Conservation (phyloP, 2,888 invertebrate genomes). For the Xanthia togata region DNA sequence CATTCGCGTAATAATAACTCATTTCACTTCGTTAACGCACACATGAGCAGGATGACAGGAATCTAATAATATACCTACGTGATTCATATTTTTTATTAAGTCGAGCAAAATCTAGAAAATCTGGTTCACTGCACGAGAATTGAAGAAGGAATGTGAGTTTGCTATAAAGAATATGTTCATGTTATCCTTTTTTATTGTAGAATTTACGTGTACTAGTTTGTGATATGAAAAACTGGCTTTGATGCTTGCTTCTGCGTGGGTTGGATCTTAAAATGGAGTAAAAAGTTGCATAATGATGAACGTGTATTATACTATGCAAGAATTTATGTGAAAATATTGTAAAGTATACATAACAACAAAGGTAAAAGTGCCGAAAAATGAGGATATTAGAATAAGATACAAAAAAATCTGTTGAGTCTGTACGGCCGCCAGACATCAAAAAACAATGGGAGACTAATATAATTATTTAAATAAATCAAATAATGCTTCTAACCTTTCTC, state of each 20-base stretch:
- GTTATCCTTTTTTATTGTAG: slow-evolving; percentile 15
- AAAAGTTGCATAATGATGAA: neutral
- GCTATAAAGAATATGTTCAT: slow-evolving; percentile 24
- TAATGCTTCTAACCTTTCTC: too few species aligned
- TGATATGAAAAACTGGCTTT: slow-evolving; percentile 16
- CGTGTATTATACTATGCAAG: neutral
- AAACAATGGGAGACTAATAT: neutral
- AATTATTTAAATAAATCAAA: neutral
- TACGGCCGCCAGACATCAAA: neutral
- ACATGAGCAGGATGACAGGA: slow-evolving; percentile 27
- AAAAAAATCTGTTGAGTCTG: neutral
- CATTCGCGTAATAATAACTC: slow-evolving; percentile 23
- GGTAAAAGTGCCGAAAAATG: neutral
- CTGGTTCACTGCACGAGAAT: slow-evolving; percentile 56
- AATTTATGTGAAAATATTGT: neutral
- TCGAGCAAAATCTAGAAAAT: slow-evolving; percentile 50
- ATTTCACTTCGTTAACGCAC: slow-evolving; percentile 27
- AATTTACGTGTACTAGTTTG: slow-evolving; percentile 18
- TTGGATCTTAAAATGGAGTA: neutral
- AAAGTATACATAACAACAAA: neutral
- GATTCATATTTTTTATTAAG: slow-evolving; percentile 47
- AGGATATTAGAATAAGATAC: neutral
- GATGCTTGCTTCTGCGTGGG: neutral
- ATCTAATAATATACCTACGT: slow-evolving; percentile 43
- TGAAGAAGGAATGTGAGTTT: slow-evolving; percentile 44